Conservation (phyloP, 2,888 invertebrate species). For the Eupithecia exiguata region DNA sequence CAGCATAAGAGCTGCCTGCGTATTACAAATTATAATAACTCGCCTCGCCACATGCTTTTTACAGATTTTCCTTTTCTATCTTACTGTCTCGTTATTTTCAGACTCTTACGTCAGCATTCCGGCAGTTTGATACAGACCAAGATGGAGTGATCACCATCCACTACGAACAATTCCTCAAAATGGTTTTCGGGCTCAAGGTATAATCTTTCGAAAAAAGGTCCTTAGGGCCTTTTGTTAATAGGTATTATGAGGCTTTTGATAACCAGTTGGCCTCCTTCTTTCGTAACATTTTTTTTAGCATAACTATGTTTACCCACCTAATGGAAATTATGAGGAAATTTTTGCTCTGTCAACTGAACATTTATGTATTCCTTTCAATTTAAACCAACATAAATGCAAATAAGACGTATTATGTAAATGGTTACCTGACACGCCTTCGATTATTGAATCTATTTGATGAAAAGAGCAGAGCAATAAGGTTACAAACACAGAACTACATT, state of each 20-base stretch:
- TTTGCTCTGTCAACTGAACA: not conserved
- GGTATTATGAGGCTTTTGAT: not conserved
- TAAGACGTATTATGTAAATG: not conserved
- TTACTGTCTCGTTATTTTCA: constrained; percentile 73
- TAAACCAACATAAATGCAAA: not conserved
- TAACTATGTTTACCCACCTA: not conserved
- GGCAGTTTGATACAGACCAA: constrained; percentile 94
- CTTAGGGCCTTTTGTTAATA: not conserved
- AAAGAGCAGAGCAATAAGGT: not conserved
- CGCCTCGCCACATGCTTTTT: not conserved
- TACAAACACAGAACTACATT: not conserved
- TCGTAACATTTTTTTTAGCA: not conserved
- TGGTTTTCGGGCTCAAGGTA: constrained; percentile 93
- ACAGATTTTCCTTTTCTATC: not conserved
- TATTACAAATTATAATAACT: not conserved
- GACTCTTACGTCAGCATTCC: constrained; percentile 95
- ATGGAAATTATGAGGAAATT: not conserved
- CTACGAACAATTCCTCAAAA: constrained; percentile 97
- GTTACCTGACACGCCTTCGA: not conserved
- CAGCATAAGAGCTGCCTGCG: not conserved
- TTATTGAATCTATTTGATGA: not conserved
- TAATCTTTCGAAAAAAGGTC: constrained; percentile 48
- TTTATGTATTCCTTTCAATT: not conserved
- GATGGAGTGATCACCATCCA: constrained; percentile 98
- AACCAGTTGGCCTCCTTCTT: not conserved